These are phyloP conservation scores for Okapia johnstoni DNA, from an alignment of 2,113 vertebrate species.

Conservation along the genomic window DNA sequence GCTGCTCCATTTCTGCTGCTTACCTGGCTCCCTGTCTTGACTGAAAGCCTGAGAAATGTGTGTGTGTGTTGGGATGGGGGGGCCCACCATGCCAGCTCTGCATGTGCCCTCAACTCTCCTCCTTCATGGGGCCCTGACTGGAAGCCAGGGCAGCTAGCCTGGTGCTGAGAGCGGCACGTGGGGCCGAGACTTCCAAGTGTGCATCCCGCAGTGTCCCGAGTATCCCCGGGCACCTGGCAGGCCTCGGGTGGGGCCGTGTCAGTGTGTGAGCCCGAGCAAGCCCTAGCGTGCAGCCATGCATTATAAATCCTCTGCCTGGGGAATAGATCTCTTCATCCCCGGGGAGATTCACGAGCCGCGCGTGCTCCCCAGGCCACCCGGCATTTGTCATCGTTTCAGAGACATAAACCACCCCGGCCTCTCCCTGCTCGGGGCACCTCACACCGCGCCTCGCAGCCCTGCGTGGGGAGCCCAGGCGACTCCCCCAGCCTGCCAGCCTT, in stretches of 20 bases:
- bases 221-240: background rate
- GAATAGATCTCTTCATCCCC: background rate
- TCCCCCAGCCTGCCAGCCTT: background rate
- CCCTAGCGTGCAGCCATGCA: background rate
- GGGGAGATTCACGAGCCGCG: background rate
- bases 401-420: background rate
- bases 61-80: background rate
- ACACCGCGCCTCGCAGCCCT: background rate
- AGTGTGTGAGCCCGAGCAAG: background rate
- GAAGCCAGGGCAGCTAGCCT: background rate
- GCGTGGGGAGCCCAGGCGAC: background rate
- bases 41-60: background rate
- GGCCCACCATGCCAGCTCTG: rapidly evolving
- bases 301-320: background rate
- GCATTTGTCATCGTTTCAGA: background rate
- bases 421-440: background rate
- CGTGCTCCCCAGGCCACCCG: background rate
- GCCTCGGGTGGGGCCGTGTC: background rate
- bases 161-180: background rate
- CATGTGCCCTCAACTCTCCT: background rate
- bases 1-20: background rate
- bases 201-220: rapidly evolving
- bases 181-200: rapidly evolving
- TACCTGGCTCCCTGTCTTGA: background rate
- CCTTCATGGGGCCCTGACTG: background rate